These are phyloP conservation scores for Galaxias olidus DNA, from an alignment of 2,797 vertebrate species.

Conservation along the genomic window DNA sequence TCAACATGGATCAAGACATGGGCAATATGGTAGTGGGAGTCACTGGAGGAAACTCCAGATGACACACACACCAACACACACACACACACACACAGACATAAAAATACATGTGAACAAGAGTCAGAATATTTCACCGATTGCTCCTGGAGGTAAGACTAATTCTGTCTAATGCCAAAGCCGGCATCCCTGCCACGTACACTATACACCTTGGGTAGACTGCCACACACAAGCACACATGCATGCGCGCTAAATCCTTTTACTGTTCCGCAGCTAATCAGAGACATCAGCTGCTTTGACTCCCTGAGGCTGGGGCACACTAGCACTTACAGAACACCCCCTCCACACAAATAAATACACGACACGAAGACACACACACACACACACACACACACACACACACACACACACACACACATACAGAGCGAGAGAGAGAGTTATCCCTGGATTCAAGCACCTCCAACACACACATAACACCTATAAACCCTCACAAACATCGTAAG, in stretches of 20 bases:
- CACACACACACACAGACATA: conserved; percentile 23
- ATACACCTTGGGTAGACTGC: conserved; percentile 28
- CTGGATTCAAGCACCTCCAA: not conserved
- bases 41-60: conserved; percentile 67
- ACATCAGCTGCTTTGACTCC: conserved; percentile 69
- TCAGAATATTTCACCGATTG: conserved; percentile 63
- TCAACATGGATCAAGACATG: conserved; percentile 64
- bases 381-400: conserved; percentile 1
- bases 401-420: not conserved
- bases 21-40: conserved; percentile 71
- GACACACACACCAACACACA: conserved; percentile 40
- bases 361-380: conserved; percentile 20
- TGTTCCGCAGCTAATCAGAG: conserved; percentile 69
- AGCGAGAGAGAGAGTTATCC: not conserved
- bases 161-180: conserved; percentile 52
- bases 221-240: conserved; percentile 34
- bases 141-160: conserved; percentile 59
- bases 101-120: not conserved
- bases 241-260: conserved; percentile 68
- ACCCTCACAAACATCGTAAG: no score
- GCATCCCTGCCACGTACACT: conserved; percentile 60
- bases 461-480: no score
- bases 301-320: conserved; percentile 54
- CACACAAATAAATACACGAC: not conserved
- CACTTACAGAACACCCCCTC: conserved; percentile 29